Base-by-base conservation (phyloP, 2,113 vertebrate species). In the Poicephalus meyeri region DNA sequence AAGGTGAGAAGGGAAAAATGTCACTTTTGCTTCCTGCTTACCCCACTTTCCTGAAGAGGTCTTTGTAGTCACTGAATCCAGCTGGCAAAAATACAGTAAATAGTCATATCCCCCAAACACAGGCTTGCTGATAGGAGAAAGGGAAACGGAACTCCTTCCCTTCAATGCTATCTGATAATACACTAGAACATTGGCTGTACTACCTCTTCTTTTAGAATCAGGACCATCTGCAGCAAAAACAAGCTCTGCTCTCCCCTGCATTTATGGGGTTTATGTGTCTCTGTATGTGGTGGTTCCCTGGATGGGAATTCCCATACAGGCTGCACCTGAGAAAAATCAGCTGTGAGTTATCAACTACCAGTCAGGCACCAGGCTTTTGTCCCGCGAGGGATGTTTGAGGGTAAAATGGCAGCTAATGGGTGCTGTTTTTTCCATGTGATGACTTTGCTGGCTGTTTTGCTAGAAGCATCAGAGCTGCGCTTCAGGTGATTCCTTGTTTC, bases 391-490 rank as follows among this genome's bases (percentile, higher is more conserved):
- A 42, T 1, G 2, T 6, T 23, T 29, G 13, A 49, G 42, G 46
- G 37, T 53, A 39, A 42, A 46, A 10, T 24, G 7, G 23, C 3
- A 55, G 29, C 42, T 1, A 10, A 8, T 10, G 5, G 3, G 6
- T 70, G 10, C 2, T 47, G 0, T 7, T 41, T 50, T 61, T 53
- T 65, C 20, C 3, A 2, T 0, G 0, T 1, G 0, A 3, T 60
- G 31, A 16, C 1, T 18, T 82, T 74, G 8, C 4, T 71, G 49
- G 6, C 6, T 35, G 0, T 71, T 76, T 64, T 76, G 13, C 10
- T 2, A 49, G 72, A 37, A 73, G 35, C 26, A 8, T 9, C 6
- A 33, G 35, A 20, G 20, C 14, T 77, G 3, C 0, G 0, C 2
- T 26, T 85, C 21, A 15, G 44, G 18, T 12, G 12, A 3, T 4